Evolutionary conservation across 2,797 vertebrate genomes (phyloP).

Genomic region (Neopelma chrysocephalum): DNA sequence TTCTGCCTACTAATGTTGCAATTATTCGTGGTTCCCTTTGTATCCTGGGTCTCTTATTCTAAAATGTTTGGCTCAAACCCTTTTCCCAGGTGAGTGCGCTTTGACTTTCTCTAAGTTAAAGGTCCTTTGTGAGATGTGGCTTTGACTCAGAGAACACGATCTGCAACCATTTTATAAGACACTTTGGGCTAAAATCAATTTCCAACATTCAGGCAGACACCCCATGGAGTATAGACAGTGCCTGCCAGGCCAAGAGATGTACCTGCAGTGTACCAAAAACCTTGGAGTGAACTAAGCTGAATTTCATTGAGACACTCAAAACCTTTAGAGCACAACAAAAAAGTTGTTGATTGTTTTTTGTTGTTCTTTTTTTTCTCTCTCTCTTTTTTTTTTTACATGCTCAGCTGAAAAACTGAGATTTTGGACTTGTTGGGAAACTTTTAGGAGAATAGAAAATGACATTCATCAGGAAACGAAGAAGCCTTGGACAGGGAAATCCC

Average conservation of each 20-base stretch:
- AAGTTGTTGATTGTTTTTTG: background rate
- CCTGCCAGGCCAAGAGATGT: fast-evolving
- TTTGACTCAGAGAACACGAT: constrained; percentile 45
- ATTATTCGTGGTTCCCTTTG: constrained; percentile 53
- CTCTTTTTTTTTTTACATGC: background rate
- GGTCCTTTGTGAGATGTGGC: constrained; percentile 55
- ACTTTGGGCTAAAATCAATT: background rate
- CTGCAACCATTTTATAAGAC: background rate
- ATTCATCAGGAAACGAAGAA: background rate
- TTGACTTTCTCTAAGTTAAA: constrained; percentile 60
- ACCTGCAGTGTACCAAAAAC: background rate
- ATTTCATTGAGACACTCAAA: background rate
- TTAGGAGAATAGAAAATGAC: background rate
- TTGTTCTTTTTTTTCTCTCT: background rate
- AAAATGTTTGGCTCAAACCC: constrained; percentile 56
- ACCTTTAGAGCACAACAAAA: background rate
- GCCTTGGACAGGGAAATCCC: background rate
- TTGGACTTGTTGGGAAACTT: background rate
- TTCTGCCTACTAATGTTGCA: constrained; percentile 64
- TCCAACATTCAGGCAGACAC: background rate
- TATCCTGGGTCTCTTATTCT: constrained; percentile 32
- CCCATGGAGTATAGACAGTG: background rate
- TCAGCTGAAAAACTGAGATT: background rate
- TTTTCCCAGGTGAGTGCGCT: constrained; percentile 62
- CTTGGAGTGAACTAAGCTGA: background rate